phyloP scores from a whole-genome alignment of 2,888 invertebrate species.

The Tineola bisselliella region DNA sequence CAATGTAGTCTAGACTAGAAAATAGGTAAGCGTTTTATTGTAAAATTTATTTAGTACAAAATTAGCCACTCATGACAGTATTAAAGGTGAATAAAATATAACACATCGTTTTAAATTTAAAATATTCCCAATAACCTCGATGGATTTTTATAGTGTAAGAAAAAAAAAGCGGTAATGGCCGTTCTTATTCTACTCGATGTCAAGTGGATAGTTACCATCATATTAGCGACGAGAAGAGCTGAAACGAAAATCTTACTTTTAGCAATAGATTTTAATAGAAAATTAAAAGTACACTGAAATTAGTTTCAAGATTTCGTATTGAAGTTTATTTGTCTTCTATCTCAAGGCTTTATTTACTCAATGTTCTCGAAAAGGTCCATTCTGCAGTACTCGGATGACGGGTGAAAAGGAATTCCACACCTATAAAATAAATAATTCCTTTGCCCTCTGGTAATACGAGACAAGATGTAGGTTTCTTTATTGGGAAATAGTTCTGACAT shows the following conservation, averaged over 20 bases:
- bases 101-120: background rate
- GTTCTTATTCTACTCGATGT: background rate
- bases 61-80: too few species aligned
- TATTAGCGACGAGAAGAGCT: background rate
- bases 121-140: background rate
- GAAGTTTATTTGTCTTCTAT: background rate
- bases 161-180: background rate
- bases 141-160: background rate
- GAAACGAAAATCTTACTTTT: background rate
- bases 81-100: background rate
- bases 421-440: constrained; percentile 10
- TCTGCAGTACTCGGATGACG: background rate
- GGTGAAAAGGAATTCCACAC: background rate
- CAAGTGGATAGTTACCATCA: constrained; percentile 1
- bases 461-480: constrained; percentile 1
- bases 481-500: constrained; percentile 4
- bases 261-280: background rate
- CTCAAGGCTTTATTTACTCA: constrained; percentile 1
- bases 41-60: too few species aligned
- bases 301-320: background rate
- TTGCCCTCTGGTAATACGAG: constrained; percentile 7
- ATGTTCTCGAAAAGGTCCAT: constrained; percentile 3
- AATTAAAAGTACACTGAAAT: background rate
- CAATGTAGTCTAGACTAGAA: too few species aligned
- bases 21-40: too few species aligned